Base-by-base conservation (phyloP, 2,888 invertebrate genomes). In the Baccha elongata region DNA sequence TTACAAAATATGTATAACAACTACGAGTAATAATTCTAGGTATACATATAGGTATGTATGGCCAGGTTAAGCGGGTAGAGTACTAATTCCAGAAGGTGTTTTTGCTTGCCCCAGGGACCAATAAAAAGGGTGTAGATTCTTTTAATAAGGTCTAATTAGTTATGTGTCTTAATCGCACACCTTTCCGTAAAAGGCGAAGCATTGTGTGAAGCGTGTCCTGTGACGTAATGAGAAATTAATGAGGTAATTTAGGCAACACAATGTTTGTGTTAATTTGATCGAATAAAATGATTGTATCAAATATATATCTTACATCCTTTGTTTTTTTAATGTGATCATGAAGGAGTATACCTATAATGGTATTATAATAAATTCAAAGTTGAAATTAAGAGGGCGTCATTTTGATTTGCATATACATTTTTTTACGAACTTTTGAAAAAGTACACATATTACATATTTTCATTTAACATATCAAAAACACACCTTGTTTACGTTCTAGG, bases 241-340 rank as follows among this genome's bases (percentile, higher is more conserved):
- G 88, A 89, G 85, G 87, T 87, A 88, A 88, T 88, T 89, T 89
- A 88, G 85, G 75, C 86, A 86, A 87, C 88, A 89, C 90, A 90
- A 89, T 89, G 89, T 89, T 88, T 88, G 89, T 88, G 90, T 90
- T 90, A 90, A 90, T 90, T 90, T 89, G 87, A 87, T 88, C 87
- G 89, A 90, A 90, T 90, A 88, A 90, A 90, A 89, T 88, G 90
- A 90, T 90, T 88, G 88, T 87, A 90, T 89, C 89, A 84, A 71
- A 84, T 79, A 85, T 23, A 83, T 84, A 74, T 80, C 72, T 76
- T 80, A 76, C 58, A 46, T 52, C 42, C 6, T 11, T 32, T 42
- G 19, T 11, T 35, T 15, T 42, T 68, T 37, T 10, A 26, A n/a
- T 32, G 19, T 8, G 37, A 69, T 37, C 29, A 42, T 11, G 10